Base-by-base conservation (phyloP, 2,888 invertebrate species). In the Trachelus iudaicus region DNA sequence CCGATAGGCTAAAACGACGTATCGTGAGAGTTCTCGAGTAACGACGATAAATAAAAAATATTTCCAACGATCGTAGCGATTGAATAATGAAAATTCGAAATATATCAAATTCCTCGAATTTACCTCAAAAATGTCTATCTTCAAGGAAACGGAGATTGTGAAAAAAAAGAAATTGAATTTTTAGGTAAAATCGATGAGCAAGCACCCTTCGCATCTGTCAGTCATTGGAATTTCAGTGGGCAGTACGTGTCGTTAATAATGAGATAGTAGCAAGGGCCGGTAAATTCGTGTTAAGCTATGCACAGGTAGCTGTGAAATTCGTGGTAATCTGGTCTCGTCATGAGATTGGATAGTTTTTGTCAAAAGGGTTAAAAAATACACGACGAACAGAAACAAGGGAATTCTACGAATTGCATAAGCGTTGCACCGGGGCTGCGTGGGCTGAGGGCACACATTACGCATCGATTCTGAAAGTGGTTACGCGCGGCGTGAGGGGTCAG, bases 401-500 rank as follows among this genome's bases (percentile, higher is more conserved):
- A 79, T 86, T 85, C 81, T 81, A 77, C 75, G 84, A 87, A 86
- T 87, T 87, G 83, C 87, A 84, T 85, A 87, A 88, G 85, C 82
- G 80, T 83, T 82, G 84, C 83, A n/a, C n/a, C n/a, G 76, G 77
- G 83, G 83, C 82, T 82, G 87, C 89, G 88, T 86, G 87, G 87
- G 86, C 82, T 83, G 85, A 79, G 33, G 73, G 74, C 76, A 80
- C 79, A 82, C 80, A 80, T 81, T 84, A 81, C 81, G 80, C 83
- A 79, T 81, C 69, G 77, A n/a, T 71, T 73, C 79, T 81, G 77
- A 79, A 80, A 81, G 84, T 81, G 79, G 81, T 80, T 87, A 83
- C 83, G 81, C 82, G 85, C 82, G 83, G 82, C 81, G 75, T 79
- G 77, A 80, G 86, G 85, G 90, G 90, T 90, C 90, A 90, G 88